phyloP scores from a whole-genome alignment of 1,140 invertebrate genomes.

The Lutraria rhynchaena region DNA sequence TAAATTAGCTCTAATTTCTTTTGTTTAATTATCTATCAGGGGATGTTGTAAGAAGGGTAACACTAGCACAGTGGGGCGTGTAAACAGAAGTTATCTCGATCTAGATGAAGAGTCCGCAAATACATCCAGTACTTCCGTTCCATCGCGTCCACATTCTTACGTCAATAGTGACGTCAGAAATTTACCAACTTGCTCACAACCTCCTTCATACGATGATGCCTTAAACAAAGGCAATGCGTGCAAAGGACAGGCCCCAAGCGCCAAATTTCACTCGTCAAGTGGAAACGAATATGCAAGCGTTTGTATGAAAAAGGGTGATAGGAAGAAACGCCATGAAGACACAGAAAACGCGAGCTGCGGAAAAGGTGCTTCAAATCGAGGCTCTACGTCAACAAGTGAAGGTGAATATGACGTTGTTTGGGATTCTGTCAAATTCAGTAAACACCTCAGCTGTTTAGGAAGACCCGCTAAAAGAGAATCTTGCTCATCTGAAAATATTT shows the following conservation, averaged over 20 bases:
- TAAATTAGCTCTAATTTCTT: too few relatives aligned
- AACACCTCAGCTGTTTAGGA: constrained; percentile 18
- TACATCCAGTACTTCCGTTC: not conserved
- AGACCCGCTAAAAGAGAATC: constrained; percentile 16
- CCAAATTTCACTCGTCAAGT: not conserved
- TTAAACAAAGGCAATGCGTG: constrained; percentile 3
- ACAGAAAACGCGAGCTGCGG: not conserved
- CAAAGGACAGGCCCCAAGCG: not conserved
- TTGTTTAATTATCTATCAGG: not conserved
- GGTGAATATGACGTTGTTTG: constrained; percentile 54
- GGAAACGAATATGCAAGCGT: constrained; percentile 57
- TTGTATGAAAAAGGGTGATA: constrained; percentile 24
- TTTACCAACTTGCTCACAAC: constrained; percentile 13
- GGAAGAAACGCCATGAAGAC: not conserved
- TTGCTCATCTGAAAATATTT: constrained; percentile 45
- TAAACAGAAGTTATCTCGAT: constrained; percentile 31
- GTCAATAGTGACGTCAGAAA: constrained; percentile 47
- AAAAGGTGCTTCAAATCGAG: constrained; percentile 1
- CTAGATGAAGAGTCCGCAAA: constrained; percentile 22
- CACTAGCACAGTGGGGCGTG: not conserved
- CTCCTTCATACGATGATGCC: constrained; percentile 1
- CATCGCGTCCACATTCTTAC: constrained; percentile 45
- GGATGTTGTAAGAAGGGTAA: constrained; percentile 25
- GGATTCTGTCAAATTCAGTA: constrained; percentile 51
- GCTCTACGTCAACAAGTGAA: constrained; percentile 25